Evolutionary conservation across 2,888 invertebrate species (phyloP), one percentile per base, ranked within the genome.

Genomic region (Diplolepis rosae): DNA sequence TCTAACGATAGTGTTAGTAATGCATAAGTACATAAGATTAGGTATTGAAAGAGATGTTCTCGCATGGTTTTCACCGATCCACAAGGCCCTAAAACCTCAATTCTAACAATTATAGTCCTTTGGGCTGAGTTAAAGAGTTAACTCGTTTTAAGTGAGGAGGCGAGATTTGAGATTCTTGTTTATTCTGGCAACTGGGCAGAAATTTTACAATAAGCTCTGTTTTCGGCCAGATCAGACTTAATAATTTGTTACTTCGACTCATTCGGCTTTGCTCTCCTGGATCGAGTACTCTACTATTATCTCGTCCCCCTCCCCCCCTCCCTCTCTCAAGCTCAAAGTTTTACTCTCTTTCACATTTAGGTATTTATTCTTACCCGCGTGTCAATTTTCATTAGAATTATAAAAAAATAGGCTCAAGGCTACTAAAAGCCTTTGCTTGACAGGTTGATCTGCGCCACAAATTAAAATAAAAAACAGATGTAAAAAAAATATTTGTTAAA

Each of bases 11-110:
- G 24, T 61, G 39, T 61, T 61, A 61, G 39, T 61, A 61, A 24
- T 22, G 11, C 15, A 32, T 61, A 71, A 71, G 68, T 65, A 65
- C 68, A 68, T 66, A 51, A 51, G 9, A 24, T 66, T 66, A 45
- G 56, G 35, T 65, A 48, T 18, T 66, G 48, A 24, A 66, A 50
- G n/a, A 51, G 61, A 42, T 68, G 51, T 50, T 80, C 76, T 77
- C 77, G 75, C 78, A 79, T 80, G 75, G 77, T 76, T 78, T 82
- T 83, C 82, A 86, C 83, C 82, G 80, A 83, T 79, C 79, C 77
- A 73, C 81, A 82, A 80, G 82, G 82, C 80, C 82, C 79, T 77
- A 66, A 73, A 77, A 80, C 67, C 69, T 72, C 73, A 66, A 71
- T 70, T 70, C 74, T 72, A 73, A 72, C 73, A 75, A 76, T 75